Base-by-base conservation (phyloP, 1,140 invertebrate genomes). In the Bombus impatiens region DNA sequence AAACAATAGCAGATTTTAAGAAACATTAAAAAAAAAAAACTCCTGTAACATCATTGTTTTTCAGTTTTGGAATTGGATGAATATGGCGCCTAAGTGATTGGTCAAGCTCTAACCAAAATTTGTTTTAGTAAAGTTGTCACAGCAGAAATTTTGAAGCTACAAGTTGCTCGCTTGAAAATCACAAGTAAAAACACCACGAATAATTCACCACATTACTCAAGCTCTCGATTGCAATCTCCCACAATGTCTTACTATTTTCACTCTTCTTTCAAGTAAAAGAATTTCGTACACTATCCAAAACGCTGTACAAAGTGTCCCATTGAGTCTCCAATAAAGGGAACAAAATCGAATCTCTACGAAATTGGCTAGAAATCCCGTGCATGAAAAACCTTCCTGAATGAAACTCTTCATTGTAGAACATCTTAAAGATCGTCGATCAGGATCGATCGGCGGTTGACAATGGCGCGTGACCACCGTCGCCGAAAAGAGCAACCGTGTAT, bases 401-500 rank as follows among this genome's bases (percentile, higher is more conserved):
- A 78, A 74, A 65, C 53, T 84, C n/a, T 62, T 87, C 78, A 80
- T 90, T 87, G 89, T 87, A 5, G 47, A n/a, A 32, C 22, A 37
- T 72, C 86, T 82, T 75, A 80, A 59, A 78, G 79, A 87, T 89
- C 74, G 10, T 47, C 9, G 82, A 89, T 86, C 84, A 13, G 80
- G 22, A 67, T 13, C 88, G 79, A 85, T 87, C 75, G 86, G 44
- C 32, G 35, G 79, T 78, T 85, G 57, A 90, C 89, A 90, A 90
- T 90, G 89, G 87, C 89, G 89, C 89, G 84, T 86, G 84, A 90
- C 87, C 47, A 3, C 42, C 59, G 57, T 57, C 84, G 85, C 77
- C 87, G 82, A 92, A 92, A 90, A 40, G 91, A 92, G 90, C 91
- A 92, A 74, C 86, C 42, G 15, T 8, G 71, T 1, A 10, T 62